Base-by-base conservation (phyloP, 2,113 vertebrate genomes). In the Hippocampus guttulatus region DNA sequence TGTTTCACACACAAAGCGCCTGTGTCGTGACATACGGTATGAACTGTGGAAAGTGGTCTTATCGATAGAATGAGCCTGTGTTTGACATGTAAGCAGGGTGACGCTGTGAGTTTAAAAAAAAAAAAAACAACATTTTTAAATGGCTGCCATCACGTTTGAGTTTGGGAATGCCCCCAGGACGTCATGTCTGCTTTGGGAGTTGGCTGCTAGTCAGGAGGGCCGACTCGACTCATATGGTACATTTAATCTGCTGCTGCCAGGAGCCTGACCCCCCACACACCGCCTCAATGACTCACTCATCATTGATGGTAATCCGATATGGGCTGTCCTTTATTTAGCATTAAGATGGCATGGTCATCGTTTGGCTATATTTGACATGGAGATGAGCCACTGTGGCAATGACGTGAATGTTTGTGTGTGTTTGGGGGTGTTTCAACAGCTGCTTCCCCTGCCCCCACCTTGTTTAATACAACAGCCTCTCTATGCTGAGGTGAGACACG, bases 401-500 rank as follows among this genome's bases (percentile, higher is more conserved):
- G 51, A 41, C 69, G 16, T 51, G 41, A 52, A 71, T 73, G 70
- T 55, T 75, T 74, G 68, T 70, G 62, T 79, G 70, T 61, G 69
- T 69, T 66, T 60, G 74, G 68, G 65, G 70, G 75, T 85, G 73
- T 75, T 85, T 74, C 72, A 82, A 84, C 88, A 88, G 88, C 85
- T 91, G 88, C 77, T 41, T 51, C 52, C 41, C 49, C 64, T 84
- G 61, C 67, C 60, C 45, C 67, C 71, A 74, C 4, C 75, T 75
- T 20, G 18, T 77, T 82, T 76, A 69, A 81, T 79, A 89, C 79
- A 87, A 81, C 85, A 73, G 71, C 62, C 69, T 73, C 81, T 84
- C 85, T 85, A 58, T 90, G 75, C 79, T 71, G 79, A 90, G 88
- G 88, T 91, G 87, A 85, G 88, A 55, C 63, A 30, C 27, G 65